A percentile compares a stretch with the other conserved stretches of the same genome.
Conservation (phyloP, 2,797 vertebrate species). For the Spheniscus humboldti region DNA sequence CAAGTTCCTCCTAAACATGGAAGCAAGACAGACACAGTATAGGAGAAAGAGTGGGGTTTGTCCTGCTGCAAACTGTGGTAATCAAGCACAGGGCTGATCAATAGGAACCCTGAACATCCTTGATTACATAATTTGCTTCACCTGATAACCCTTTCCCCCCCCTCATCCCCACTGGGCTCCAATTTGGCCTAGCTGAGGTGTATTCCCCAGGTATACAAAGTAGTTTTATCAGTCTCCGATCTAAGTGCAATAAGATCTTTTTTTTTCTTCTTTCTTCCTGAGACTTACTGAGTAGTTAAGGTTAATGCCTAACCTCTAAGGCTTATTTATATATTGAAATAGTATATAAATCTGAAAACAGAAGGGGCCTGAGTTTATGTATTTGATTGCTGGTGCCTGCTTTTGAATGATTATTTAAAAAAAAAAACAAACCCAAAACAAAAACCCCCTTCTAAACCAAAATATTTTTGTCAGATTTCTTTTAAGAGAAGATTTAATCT, state of each 20-base stretch:
- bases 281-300: neutral
- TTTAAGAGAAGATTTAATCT: neutral
- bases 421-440: neutral
- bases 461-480: rapidly evolving
- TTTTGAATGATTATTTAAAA: neutral
- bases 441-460: neutral
- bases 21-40: rapidly evolving
- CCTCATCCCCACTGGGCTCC: neutral
- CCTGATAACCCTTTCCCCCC: neutral
- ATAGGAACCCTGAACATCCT: neutral
- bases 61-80: neutral
- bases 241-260: rapidly evolving
- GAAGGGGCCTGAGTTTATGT: rapidly evolving
- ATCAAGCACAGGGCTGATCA: neutral
- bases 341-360: too few relatives aligned
- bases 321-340: rapidly evolving
- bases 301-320: rapidly evolving
- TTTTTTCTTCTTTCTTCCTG: rapidly evolving
- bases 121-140: neutral
- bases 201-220: neutral
- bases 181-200: neutral
- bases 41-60: neutral
- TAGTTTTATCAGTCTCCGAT: neutral
- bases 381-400: neutral
- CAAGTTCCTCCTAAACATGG: neutral